phyloP scores from a whole-genome alignment of 2,797 vertebrate species.

The Micropoecilia bifurca region DNA sequence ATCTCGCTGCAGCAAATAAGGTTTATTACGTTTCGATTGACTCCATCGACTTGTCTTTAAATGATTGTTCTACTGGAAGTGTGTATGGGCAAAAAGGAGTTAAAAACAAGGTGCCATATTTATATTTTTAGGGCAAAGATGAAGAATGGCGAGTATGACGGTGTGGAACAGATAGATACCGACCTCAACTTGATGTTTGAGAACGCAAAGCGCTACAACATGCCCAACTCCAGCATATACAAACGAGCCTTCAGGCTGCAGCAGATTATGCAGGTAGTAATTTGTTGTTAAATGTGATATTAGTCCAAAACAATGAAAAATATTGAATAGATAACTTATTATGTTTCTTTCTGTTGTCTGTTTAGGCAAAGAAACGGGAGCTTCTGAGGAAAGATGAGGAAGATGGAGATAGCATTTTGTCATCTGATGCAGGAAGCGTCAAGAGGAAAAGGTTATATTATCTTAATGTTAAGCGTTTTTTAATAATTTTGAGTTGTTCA shows the following conservation, averaged over 20 bases:
- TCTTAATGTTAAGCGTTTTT: background rate
- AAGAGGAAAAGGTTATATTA: constrained; percentile 91
- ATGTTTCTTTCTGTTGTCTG: constrained; percentile 18
- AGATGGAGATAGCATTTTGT: constrained; percentile 95
- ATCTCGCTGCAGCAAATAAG: constrained; percentile 93
- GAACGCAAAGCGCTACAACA: constrained; percentile 98
- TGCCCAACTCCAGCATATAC: constrained; percentile 97
- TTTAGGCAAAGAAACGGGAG: constrained; percentile 93
- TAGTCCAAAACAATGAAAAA: background rate
- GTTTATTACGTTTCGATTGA: constrained; percentile 59
- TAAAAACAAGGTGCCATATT: background rate
- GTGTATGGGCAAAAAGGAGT: background rate
- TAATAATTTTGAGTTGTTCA: background rate
- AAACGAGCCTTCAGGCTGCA: constrained; percentile 97
- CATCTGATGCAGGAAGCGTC: constrained; percentile 91
- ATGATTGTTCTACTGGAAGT: background rate
- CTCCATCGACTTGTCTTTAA: background rate
- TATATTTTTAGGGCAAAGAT: constrained; percentile 87
- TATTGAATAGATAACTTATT: background rate
- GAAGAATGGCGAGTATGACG: constrained; percentile 95
- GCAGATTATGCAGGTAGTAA: constrained; percentile 93
- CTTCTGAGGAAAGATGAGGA: constrained; percentile 92
- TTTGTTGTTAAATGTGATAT: constrained; percentile 7
- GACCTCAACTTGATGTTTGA: constrained; percentile 98
- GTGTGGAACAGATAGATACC: constrained; percentile 90